Evolutionary conservation across 2,888 invertebrate genomes (phyloP).

Genomic region (Sinopyrophorus schimmeli): DNA sequence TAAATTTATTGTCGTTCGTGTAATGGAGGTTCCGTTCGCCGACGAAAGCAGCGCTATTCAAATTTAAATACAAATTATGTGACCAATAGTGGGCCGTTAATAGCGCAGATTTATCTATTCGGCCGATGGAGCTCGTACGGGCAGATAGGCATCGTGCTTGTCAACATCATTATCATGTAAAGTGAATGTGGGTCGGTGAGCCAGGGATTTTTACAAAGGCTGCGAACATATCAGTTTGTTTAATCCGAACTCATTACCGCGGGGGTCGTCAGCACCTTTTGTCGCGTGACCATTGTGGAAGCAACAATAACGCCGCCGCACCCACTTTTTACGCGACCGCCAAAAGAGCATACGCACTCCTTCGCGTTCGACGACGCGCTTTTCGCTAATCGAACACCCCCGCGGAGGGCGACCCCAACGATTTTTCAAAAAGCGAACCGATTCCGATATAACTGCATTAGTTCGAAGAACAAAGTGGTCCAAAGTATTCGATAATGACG

Average conservation of each 20-base stretch:
- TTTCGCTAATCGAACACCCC: slow-evolving; percentile 36
- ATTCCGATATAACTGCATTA: slow-evolving; percentile 11
- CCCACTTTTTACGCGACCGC: slow-evolving; percentile 29
- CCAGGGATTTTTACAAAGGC: slow-evolving; percentile 32
- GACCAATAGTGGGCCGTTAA: slow-evolving; percentile 22
- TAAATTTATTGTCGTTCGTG: too few species aligned
- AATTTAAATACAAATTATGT: slow-evolving; percentile 20
- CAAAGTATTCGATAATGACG: slow-evolving; percentile 29
- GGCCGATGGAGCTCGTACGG: slow-evolving; percentile 23
- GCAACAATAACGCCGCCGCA: slow-evolving; percentile 24
- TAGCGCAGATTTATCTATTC: slow-evolving; percentile 25
- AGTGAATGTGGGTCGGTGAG: slow-evolving; percentile 31
- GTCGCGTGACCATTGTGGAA: slow-evolving; percentile 31
- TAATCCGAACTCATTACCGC: slow-evolving; percentile 32
- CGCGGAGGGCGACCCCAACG: slow-evolving; percentile 12
- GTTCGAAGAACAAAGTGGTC: slow-evolving; percentile 19
- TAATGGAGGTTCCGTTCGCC: too few species aligned
- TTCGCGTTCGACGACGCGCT: slow-evolving; percentile 23
- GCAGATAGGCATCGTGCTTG: slow-evolving; percentile 29
- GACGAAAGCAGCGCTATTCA: too few species aligned
- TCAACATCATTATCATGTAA: slow-evolving; percentile 34
- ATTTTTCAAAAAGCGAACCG: slow-evolving; percentile 10
- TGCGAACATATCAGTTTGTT: slow-evolving; percentile 31
- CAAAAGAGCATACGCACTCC: slow-evolving; percentile 21
- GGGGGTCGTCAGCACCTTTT: slow-evolving; percentile 33